These are phyloP conservation scores for Hyperopisus bebe DNA, from an alignment of 2,113 vertebrate species.

Conservation along the genomic window DNA sequence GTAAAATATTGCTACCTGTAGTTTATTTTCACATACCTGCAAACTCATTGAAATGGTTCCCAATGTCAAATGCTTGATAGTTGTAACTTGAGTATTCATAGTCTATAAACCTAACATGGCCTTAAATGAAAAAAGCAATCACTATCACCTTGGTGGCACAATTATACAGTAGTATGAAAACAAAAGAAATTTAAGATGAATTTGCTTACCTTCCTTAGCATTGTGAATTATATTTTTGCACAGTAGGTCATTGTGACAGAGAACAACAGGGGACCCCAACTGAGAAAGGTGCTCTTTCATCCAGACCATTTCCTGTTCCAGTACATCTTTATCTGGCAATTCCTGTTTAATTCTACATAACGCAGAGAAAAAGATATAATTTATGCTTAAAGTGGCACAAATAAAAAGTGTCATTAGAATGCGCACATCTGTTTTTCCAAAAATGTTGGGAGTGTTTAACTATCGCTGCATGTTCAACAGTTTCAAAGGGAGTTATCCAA, in stretches of 20 bases:
- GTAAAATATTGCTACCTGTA: not conserved
- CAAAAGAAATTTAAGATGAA: not conserved
- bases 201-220: slow-evolving; percentile 63
- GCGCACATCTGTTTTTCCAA: not conserved
- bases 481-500: not conserved
- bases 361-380: not conserved
- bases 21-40: slow-evolving; percentile 67
- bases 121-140: slow-evolving; percentile 46
- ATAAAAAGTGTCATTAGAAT: not conserved
- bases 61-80: slow-evolving; percentile 96
- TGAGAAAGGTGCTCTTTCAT: slow-evolving; percentile 82
- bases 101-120: slow-evolving; percentile 84
- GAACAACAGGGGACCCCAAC: slow-evolving; percentile 82
- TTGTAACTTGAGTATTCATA: slow-evolving; percentile 96
- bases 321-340: slow-evolving; percentile 71
- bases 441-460: not conserved
- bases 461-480: not conserved
- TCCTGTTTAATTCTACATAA: slow-evolving; percentile 70
- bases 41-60: slow-evolving; percentile 97
- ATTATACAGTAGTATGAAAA: not conserved
- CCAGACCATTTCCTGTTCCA: slow-evolving; percentile 84
- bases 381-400: not conserved
- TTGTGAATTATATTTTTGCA: slow-evolving; percentile 98
- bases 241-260: slow-evolving; percentile 94
- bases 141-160: not conserved